A percentile compares a stretch with the other conserved stretches of the same genome.
phyloP scores from a whole-genome alignment of 2,888 invertebrate genomes.

The Malthinus flaveolus region DNA sequence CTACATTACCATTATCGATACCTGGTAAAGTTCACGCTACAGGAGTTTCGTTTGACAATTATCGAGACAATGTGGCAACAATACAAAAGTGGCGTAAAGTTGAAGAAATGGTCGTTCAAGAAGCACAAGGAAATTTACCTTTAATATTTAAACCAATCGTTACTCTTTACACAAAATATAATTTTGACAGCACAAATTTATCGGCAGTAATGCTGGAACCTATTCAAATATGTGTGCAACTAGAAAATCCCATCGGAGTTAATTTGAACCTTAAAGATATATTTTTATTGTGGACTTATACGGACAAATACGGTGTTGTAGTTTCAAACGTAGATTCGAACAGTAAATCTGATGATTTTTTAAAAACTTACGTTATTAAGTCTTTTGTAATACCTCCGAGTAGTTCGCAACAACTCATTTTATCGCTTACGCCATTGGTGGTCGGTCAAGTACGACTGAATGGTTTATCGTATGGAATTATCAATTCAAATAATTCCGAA shows the following conservation, averaged over 20 bases:
- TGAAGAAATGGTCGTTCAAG: constrained; percentile 76
- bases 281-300: constrained; percentile 73
- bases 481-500: constrained; percentile 41
- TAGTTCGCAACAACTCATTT: constrained; percentile 64
- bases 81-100: constrained; percentile 68
- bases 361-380: constrained; percentile 63
- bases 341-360: constrained; percentile 50
- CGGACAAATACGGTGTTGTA: constrained; percentile 50
- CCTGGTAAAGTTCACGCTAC: constrained; percentile 61
- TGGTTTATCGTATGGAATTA: constrained; percentile 61
- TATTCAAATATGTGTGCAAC: constrained; percentile 74
- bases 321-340: constrained; percentile 52
- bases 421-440: constrained; percentile 73
- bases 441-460: constrained; percentile 74
- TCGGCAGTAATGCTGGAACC: constrained; percentile 80
- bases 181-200: constrained; percentile 67
- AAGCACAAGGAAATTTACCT: constrained; percentile 68
- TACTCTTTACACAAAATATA: constrained; percentile 70
- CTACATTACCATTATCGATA: constrained; percentile 60
- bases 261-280: constrained; percentile 70
- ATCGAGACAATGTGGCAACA: constrained; percentile 40
- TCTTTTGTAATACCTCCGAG: constrained; percentile 62
- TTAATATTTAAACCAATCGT: constrained; percentile 80
- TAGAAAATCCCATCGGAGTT: constrained; percentile 78
- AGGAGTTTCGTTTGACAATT: constrained; percentile 53